Percentiles rank a stretch among this genome's conserved stretches.
These are phyloP conservation scores for Steinernema carpocapsae DNA, from an alignment of 2,888 invertebrate genomes.

Conservation along the genomic window DNA sequence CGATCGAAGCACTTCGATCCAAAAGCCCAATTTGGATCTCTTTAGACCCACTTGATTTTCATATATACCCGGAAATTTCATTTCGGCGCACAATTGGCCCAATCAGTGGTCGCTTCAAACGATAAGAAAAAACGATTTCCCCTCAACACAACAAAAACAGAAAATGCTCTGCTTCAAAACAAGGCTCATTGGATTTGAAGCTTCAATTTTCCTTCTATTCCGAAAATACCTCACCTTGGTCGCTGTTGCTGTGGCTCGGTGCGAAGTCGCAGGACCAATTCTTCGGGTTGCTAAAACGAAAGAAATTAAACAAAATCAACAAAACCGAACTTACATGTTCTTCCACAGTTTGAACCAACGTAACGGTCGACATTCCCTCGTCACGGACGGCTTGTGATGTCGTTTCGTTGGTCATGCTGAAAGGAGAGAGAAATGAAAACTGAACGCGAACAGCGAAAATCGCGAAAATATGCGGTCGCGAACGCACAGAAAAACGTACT, in stretches of 20 bases:
- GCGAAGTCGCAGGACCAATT: constrained; percentile 4
- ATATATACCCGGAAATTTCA: not conserved
- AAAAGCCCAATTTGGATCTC: not conserved
- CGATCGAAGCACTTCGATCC: not conserved
- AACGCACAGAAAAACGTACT: not conserved
- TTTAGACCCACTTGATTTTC: not conserved
- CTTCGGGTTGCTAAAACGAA: not conserved
- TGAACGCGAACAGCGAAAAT: no score
- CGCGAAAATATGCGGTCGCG: not conserved
- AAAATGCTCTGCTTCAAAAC: not conserved
- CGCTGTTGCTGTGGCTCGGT: not conserved
- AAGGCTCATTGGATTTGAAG: not conserved
- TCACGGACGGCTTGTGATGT: not conserved
- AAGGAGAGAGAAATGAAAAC: not conserved
- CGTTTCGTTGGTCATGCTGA: not conserved
- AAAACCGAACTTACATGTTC: not conserved
- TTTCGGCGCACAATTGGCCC: not conserved
- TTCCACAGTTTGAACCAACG: not conserved
- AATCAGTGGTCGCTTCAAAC: not conserved
- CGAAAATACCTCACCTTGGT: constrained; percentile 1
- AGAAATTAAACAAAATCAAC: not conserved
- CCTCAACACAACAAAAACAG: not conserved
- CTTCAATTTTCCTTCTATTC: not conserved
- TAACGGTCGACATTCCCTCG: not conserved
- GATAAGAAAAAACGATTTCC: not conserved